Percentiles rank a stretch among this genome's conserved stretches.
phyloP scores from a whole-genome alignment of 2,888 invertebrate species.

The Hipparchia sbordonii region DNA sequence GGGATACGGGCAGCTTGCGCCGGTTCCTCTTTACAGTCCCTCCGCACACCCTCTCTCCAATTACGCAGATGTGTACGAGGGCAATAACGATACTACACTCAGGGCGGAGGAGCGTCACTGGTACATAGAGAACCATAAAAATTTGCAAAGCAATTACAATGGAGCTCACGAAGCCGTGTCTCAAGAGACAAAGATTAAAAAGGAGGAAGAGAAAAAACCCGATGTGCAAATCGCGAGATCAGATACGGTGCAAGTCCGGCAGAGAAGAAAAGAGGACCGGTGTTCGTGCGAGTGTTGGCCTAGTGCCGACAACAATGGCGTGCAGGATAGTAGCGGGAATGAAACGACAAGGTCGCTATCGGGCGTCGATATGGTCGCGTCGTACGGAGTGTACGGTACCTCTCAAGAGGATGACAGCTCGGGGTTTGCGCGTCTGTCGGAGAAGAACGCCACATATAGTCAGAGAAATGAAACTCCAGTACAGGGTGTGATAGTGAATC shows the following conservation, averaged over 20 bases:
- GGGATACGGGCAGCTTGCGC: slow-evolving; percentile 71
- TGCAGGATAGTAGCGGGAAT: slow-evolving; percentile 65
- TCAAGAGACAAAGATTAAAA: slow-evolving; percentile 78
- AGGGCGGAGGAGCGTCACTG: slow-evolving; percentile 79
- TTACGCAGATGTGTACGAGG: slow-evolving; percentile 79
- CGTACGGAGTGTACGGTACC: slow-evolving; percentile 80
- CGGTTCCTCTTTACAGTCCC: slow-evolving; percentile 72
- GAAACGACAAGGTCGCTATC: slow-evolving; percentile 74
- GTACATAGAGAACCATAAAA: slow-evolving; percentile 81
- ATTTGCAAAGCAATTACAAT: slow-evolving; percentile 68
- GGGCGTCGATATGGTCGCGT: slow-evolving; percentile 80
- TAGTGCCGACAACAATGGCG: slow-evolving; percentile 70
- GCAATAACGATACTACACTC: slow-evolving; percentile 79
- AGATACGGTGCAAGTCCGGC: slow-evolving; percentile 66
- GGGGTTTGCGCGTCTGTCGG: slow-evolving; percentile 72
- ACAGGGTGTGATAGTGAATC: slow-evolving; percentile 80
- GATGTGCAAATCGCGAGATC: slow-evolving; percentile 67
- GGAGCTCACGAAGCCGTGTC: slow-evolving; percentile 64
- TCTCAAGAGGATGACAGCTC: slow-evolving; percentile 78
- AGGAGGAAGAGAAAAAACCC: slow-evolving; percentile 75
- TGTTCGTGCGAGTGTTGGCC: slow-evolving; percentile 82
- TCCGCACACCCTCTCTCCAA: slow-evolving; percentile 75
- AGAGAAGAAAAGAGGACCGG: slow-evolving; percentile 75
- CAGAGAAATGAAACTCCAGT: slow-evolving; percentile 74
- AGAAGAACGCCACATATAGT: slow-evolving; percentile 69